Percentiles rank a stretch among this genome's conserved stretches.
Conservation (phyloP, 2,797 vertebrate species). For the Okamejei kenojei region DNA sequence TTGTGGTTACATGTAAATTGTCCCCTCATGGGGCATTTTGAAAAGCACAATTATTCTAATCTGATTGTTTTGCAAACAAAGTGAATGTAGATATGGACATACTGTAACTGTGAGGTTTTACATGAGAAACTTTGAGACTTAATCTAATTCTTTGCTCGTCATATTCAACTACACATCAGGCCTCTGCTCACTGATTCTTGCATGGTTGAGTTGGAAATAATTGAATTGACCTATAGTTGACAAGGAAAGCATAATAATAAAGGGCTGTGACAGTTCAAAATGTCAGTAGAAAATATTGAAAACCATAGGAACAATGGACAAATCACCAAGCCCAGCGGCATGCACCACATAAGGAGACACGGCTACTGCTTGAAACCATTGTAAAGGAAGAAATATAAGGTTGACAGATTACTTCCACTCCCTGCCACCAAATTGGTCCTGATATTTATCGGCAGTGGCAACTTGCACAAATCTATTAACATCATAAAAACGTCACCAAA, state of each 20-base stretch:
- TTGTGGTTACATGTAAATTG: not conserved
- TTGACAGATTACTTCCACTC: not conserved
- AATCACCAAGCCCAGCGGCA: not conserved
- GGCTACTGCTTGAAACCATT: not conserved
- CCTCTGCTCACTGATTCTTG: not conserved
- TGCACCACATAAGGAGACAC: not conserved
- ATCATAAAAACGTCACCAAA: no score
- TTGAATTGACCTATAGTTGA: slow-evolving; percentile 29
- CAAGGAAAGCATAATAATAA: slow-evolving; percentile 7
- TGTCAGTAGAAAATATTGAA: slow-evolving; percentile 22
- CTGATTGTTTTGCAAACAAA: not conserved
- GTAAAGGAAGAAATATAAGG: not conserved
- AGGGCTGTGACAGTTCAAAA: not conserved
- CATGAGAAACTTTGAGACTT: not conserved
- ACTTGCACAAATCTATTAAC: no score
- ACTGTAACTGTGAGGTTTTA: not conserved
- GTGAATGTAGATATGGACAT: not conserved
- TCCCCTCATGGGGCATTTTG: not conserved
- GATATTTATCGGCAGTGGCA: not conserved
- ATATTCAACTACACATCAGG: not conserved
- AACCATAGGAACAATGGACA: not conserved
- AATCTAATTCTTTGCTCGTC: not conserved
- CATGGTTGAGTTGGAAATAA: not conserved
- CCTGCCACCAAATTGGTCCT: not conserved
- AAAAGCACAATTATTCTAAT: not conserved